phyloP scores from a whole-genome alignment of 2,888 invertebrate genomes.

The Drosophila mercatorum region DNA sequence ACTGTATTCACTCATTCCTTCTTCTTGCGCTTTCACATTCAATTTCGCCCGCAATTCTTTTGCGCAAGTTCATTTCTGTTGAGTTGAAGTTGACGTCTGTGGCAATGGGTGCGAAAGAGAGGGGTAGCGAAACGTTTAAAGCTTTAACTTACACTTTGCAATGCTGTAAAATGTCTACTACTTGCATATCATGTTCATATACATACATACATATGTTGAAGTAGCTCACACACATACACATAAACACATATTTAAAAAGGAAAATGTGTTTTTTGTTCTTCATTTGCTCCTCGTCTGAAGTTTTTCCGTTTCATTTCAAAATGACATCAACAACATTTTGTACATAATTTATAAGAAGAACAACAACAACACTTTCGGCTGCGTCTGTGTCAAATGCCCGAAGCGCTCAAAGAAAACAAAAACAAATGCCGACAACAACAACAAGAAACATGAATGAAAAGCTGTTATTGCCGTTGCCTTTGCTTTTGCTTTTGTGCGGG shows the following conservation, averaged over 20 bases:
- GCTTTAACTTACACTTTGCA: slow-evolving; percentile 8
- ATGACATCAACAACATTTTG: slow-evolving; percentile 66
- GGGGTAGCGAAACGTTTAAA: slow-evolving; percentile 16
- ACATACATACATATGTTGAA: background rate
- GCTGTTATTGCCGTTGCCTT: slow-evolving; percentile 1
- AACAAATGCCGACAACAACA: slow-evolving; percentile 22
- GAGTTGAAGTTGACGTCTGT: slow-evolving; percentile 24
- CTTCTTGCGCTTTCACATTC: slow-evolving; percentile 29
- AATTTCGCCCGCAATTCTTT: slow-evolving; percentile 38
- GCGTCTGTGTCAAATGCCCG: slow-evolving; percentile 27
- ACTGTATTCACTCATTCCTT: slow-evolving; percentile 7
- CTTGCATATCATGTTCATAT: background rate
- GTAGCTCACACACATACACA: too few species aligned
- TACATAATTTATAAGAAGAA: slow-evolving; percentile 57
- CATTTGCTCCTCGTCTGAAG: slow-evolving; percentile 12
- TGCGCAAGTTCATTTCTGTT: slow-evolving; percentile 23
- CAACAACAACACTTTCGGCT: background rate
- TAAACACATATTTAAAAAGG: too few species aligned
- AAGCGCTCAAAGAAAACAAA: slow-evolving; percentile 35
- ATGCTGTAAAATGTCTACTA: background rate
- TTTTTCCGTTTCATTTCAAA: slow-evolving; percentile 45
- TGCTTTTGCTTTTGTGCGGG: slow-evolving; percentile 6
- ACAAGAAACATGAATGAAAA: slow-evolving; percentile 57
- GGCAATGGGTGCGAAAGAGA: slow-evolving; percentile 3
- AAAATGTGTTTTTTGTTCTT: slow-evolving; percentile 1